Percentiles rank a stretch among this genome's conserved stretches.
Conservation (phyloP, 2,888 invertebrate genomes). For the Seira ritae region DNA sequence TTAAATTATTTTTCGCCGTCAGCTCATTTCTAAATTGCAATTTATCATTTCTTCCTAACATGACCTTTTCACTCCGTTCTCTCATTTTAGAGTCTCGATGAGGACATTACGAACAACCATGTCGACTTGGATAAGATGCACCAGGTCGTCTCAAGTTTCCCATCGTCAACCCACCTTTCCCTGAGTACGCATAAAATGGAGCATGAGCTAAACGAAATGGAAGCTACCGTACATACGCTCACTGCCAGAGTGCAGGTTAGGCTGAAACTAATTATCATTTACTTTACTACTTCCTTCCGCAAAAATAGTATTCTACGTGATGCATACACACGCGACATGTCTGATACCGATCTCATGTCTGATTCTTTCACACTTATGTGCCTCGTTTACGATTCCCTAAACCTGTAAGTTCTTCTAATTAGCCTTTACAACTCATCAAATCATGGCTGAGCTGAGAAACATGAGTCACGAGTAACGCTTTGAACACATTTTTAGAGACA, state of each 20-base stretch:
- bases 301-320: not conserved
- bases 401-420: slow-evolving; percentile 33
- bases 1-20: slow-evolving; percentile 5
- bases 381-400: no score
- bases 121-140: slow-evolving; percentile 71
- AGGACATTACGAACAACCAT: slow-evolving; percentile 70
- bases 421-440: slow-evolving; percentile 46
- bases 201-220: slow-evolving; percentile 71
- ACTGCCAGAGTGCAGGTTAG: slow-evolving; percentile 72
- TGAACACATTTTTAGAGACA: no score
- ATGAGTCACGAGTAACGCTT: no score
- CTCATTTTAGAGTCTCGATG: slow-evolving; percentile 66
- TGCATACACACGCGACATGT: no score
- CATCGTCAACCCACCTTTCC: slow-evolving; percentile 69
- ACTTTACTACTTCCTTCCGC: slow-evolving; percentile 49
- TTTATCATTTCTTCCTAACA: no score
- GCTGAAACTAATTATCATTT: not conserved
- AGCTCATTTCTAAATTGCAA: not conserved
- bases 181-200: slow-evolving; percentile 70
- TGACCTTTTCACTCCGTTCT: not conserved
- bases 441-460: slow-evolving; percentile 4
- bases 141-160: slow-evolving; percentile 68
- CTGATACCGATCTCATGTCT: no score
- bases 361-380: no score
- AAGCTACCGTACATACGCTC: slow-evolving; percentile 71